A percentile compares a stretch with the other conserved stretches of the same genome.
Evolutionary conservation across 2,113 vertebrate species (phyloP).

Genomic region (Pedionomus torquatus): DNA sequence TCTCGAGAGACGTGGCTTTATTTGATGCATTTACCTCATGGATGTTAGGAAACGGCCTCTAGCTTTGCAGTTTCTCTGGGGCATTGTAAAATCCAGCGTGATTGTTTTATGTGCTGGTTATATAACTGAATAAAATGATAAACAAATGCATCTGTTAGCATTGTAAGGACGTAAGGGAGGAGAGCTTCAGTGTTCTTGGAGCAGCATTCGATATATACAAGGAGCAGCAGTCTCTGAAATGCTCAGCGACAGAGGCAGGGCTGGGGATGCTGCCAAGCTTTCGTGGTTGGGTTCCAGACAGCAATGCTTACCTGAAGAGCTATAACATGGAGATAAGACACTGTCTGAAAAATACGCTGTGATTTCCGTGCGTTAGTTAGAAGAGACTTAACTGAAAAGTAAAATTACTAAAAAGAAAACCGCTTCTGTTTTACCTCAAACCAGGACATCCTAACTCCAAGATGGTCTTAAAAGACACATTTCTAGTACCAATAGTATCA

Average conservation of each 20-base stretch:
- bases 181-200: background rate
- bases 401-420: background rate
- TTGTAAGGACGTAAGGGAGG: background rate
- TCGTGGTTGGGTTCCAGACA: background rate
- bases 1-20: background rate
- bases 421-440: background rate
- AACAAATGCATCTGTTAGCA: background rate
- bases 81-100: background rate
- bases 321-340: background rate
- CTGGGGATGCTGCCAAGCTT: background rate
- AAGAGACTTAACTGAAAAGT: background rate
- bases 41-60: background rate
- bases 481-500: background rate
- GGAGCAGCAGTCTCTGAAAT: background rate
- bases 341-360: background rate
- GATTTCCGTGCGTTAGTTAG: background rate
- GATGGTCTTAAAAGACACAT: background rate
- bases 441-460: background rate
- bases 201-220: background rate
- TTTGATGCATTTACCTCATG: background rate
- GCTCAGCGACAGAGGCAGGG: background rate
- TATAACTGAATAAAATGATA: background rate
- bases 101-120: background rate
- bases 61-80: background rate
- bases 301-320: background rate